Evolutionary conservation across 2,113 vertebrate genomes (phyloP).

Genomic region (Oceanites oceanicus): DNA sequence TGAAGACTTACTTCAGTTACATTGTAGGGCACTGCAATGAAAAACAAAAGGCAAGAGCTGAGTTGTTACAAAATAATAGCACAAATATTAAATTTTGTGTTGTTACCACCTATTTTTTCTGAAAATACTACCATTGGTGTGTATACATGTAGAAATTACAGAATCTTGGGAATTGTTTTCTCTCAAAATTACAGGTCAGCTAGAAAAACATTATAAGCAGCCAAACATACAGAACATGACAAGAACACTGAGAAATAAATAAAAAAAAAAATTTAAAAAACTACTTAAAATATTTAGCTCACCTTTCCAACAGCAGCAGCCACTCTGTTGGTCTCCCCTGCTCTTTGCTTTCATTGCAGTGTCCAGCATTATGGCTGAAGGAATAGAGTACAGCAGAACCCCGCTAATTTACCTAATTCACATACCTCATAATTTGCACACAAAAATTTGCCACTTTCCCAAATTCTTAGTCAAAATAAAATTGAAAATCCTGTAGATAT

Average conservation of each 20-base stretch:
- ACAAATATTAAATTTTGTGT: not conserved
- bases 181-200: not conserved
- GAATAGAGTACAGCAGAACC: slow-evolving; percentile 47
- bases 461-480: not conserved
- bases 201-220: not conserved
- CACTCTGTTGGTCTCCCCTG: slow-evolving; percentile 34
- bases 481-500: not conserved
- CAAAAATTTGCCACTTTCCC: not conserved
- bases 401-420: slow-evolving; percentile 13
- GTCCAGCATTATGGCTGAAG: slow-evolving; percentile 51
- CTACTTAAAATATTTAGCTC: slow-evolving; percentile 8
- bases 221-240: not conserved
- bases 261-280: not conserved
- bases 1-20: slow-evolving; percentile 19
- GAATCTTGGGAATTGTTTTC: not conserved
- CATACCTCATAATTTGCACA: not conserved
- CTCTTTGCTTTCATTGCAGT: slow-evolving; percentile 57
- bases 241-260: not conserved
- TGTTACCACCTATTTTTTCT: not conserved
- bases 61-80: not conserved
- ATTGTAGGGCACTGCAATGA: slow-evolving; percentile 45
- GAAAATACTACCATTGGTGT: not conserved
- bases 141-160: not conserved
- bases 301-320: slow-evolving; percentile 38
- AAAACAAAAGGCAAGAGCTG: slow-evolving; percentile 21